phyloP scores from a whole-genome alignment of 2,888 invertebrate species.

The Watsonalla cultraria region DNA sequence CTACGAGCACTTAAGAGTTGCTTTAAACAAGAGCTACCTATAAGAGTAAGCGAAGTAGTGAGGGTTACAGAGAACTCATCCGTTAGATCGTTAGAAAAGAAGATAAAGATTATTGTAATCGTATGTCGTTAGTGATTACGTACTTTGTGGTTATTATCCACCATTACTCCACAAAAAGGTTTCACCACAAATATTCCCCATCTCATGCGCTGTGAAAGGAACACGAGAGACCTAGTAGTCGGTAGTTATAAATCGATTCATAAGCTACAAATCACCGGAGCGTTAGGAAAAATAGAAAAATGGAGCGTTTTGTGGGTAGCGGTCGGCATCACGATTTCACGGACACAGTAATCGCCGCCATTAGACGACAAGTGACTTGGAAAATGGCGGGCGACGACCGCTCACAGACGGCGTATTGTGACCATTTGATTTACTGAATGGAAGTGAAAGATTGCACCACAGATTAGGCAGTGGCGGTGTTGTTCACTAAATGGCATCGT shows the following conservation, averaged over 20 bases:
- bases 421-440: constrained; percentile 14
- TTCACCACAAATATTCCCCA: not conserved
- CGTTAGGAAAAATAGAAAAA: constrained; percentile 48
- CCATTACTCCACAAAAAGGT: not conserved
- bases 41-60: too few species aligned
- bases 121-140: too few species aligned
- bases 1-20: too few species aligned
- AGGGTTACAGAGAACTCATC: too few species aligned
- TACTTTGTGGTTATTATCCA: not conserved
- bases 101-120: too few species aligned
- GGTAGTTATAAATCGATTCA: constrained; percentile 4
- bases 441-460: not conserved
- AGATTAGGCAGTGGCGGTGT: not conserved
- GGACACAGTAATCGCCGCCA: constrained; percentile 57
- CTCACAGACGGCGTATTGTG: constrained; percentile 15
- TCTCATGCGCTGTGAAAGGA: not conserved
- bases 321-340: constrained; percentile 65
- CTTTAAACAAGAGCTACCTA: too few species aligned
- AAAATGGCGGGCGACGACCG: constrained; percentile 59
- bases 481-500: not conserved
- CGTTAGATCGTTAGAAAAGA: too few species aligned
- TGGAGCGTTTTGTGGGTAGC: constrained; percentile 57
- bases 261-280: constrained; percentile 11
- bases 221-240: not conserved
- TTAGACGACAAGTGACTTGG: constrained; percentile 58